Base-by-base conservation (phyloP, 2,113 vertebrate genomes). In the Muntiacus muntjak region DNA sequence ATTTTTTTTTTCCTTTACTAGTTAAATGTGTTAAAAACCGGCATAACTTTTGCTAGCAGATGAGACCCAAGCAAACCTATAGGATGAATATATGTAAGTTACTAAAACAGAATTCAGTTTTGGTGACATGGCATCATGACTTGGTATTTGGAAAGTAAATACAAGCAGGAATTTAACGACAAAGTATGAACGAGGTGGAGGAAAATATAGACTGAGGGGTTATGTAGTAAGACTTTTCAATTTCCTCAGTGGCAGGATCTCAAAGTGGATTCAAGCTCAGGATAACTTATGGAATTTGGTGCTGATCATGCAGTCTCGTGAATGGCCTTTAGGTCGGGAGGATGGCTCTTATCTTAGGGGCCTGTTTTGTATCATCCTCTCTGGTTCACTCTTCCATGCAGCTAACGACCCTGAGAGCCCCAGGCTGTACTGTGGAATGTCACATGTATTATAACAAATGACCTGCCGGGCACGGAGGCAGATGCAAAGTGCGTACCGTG, bases 271-370 rank as follows among this genome's bases (percentile, higher is more conserved):
- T 85, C 54, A 25, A 91, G 71, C 21, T n/a, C 82, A 87, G 30
- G 47, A 19, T 82, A 21, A 47, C 54, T 55, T 33, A 64, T 0
- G 36, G 79, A 95, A 92, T 78, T 76, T 67, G 33, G 28, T 57
- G 91, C 79, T 95, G 88, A 91, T 55, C 28, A 45, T 19, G 6
- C 17, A 52, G 2, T 36, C 81, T 78, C 26, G 21, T 23, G 47
- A 81, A 47, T 17, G n/a, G 52, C 15, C 91, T 25, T 33, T 7
- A 33, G 81, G 85, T 94, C 36, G 60, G 87, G 84, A 95, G 28
- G 28, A 40, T 67, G 19, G 64, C 28, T 95, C 82, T 96, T 95
- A 92, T 93, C 94, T 96, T 17, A 25, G 89, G 86, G 23, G 89
- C 40, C 57, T 91, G 92, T 64, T 96, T 96, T 76, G n/a, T 40